phyloP scores from a whole-genome alignment of 2,113 vertebrate genomes.

The Cebidichthys violaceus region DNA sequence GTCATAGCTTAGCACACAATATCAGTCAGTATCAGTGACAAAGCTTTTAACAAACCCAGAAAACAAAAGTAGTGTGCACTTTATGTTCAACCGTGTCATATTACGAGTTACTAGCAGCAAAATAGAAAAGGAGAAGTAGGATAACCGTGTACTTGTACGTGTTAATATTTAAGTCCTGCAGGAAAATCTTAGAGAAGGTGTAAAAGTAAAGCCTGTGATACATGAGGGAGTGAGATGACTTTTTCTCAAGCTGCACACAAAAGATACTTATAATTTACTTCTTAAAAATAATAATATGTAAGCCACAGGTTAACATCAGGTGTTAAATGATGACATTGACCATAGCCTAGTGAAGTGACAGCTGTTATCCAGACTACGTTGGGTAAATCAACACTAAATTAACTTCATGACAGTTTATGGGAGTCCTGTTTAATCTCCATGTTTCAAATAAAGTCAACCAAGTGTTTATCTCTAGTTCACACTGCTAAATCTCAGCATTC shows the following conservation, averaged over 20 bases:
- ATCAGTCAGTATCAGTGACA: not conserved
- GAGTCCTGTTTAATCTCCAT: not conserved
- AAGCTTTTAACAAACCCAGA: not conserved
- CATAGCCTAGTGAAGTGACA: not conserved
- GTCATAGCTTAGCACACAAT: not conserved
- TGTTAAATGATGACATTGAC: not conserved
- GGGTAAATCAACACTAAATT: not conserved
- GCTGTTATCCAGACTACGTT: not conserved
- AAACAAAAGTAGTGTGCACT: not conserved
- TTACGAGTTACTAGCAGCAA: not conserved
- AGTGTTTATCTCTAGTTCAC: not conserved
- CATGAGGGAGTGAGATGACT: not conserved
- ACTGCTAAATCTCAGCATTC: not conserved
- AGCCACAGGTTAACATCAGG: not conserved
- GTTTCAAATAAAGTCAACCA: not conserved
- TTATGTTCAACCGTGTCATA: not conserved
- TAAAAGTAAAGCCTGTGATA: conserved; percentile 5
- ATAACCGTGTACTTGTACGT: not conserved
- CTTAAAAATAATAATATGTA: not conserved
- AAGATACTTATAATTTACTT: not conserved
- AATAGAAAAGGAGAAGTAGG: not conserved
- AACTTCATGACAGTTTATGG: not conserved
- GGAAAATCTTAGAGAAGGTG: conserved; percentile 4
- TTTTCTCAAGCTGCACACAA: not conserved
- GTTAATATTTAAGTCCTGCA: not conserved